Percentiles rank a stretch among this genome's conserved stretches.
phyloP scores from a whole-genome alignment of 2,113 vertebrate genomes.

The human (Homo sapiens) region GRCh38 chr16:80951001-80951500 shows the following conservation, averaged over 20 bases:
- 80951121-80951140: conserved; percentile 66
- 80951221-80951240: conserved; percentile 50
- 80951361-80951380: neutral
- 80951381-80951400: neutral
- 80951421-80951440: neutral
- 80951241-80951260: conserved; percentile 46
- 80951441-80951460: neutral
- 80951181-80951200: conserved; percentile 46
- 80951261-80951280: neutral
- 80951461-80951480: neutral
- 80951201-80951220: conserved; percentile 54
- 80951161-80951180: conserved; percentile 65
- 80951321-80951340: neutral
- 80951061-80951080: neutral
- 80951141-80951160: conserved; percentile 56
- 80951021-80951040: too few relatives aligned
- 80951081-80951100: conserved; percentile 20
- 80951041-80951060: neutral
- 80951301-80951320: neutral
- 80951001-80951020: neutral
- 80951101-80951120: conserved; percentile 39
- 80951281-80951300: neutral
- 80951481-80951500: neutral
- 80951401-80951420: neutral
- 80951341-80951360: neutral